These are phyloP conservation scores for Astur gentilis DNA, from an alignment of 2,113 vertebrate genomes.

Conservation along the genomic window DNA sequence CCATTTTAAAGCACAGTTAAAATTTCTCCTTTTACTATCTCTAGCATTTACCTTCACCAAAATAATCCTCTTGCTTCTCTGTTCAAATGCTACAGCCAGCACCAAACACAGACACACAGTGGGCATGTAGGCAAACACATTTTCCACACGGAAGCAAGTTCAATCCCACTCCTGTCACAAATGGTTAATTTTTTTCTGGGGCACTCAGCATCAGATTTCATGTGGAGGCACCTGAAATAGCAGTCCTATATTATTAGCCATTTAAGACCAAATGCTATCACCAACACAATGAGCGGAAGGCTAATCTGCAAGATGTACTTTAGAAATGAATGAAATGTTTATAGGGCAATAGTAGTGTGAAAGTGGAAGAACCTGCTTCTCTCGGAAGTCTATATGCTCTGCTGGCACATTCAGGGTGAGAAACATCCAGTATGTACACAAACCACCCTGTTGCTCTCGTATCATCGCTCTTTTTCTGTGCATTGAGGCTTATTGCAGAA, in stretches of 20 bases:
- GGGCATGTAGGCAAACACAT: background rate
- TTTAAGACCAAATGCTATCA: conserved; percentile 10
- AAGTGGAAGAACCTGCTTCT: conserved; percentile 48
- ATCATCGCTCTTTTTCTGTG: background rate
- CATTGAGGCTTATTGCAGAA: background rate
- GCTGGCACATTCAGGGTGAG: background rate
- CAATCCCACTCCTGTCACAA: background rate
- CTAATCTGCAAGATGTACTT: background rate
- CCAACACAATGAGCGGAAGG: conserved; percentile 7
- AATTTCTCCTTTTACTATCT: background rate
- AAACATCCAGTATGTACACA: background rate
- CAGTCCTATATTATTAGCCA: conserved; percentile 9
- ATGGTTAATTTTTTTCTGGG: background rate
- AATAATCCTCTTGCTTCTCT: background rate
- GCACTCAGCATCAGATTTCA: conserved; percentile 23
- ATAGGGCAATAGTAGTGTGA: background rate
- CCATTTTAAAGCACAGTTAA: background rate
- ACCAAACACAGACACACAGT: background rate
- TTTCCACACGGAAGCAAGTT: background rate
- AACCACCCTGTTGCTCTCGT: background rate
- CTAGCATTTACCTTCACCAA: background rate
- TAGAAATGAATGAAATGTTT: conserved; percentile 27
- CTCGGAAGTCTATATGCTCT: background rate
- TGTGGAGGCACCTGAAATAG: conserved; percentile 11
- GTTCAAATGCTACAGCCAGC: background rate